Evolutionary conservation across 2,113 vertebrate species (phyloP).

Genomic region (Catagonus wagneri): DNA sequence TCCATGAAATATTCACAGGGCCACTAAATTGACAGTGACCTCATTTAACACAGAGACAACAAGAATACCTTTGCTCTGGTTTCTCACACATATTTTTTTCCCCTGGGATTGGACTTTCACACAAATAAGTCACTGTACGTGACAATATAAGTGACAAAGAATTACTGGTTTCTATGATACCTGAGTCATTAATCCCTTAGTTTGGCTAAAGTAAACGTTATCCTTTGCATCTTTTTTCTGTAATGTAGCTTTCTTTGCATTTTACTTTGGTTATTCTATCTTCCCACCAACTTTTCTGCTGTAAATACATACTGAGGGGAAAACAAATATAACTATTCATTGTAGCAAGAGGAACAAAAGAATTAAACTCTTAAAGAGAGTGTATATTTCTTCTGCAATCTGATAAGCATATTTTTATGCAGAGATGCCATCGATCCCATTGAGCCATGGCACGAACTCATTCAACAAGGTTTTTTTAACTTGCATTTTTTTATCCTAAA

Average conservation of each 20-base stretch:
- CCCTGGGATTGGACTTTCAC: conserved; percentile 25
- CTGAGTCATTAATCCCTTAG: conserved; percentile 9
- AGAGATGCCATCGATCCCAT: too few relatives aligned
- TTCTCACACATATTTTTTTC: neutral
- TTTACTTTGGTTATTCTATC: neutral
- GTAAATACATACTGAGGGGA: neutral
- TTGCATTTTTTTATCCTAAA: too few relatives aligned
- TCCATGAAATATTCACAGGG: neutral
- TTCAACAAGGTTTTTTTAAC: too few relatives aligned
- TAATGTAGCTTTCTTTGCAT: neutral
- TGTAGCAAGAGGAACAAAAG: neutral
- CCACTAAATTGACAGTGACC: neutral
- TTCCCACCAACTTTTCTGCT: neutral
- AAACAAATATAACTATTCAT: neutral
- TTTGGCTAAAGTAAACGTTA: neutral
- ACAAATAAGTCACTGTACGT: neutral
- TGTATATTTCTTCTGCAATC: too few relatives aligned
- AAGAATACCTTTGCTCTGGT: neutral
- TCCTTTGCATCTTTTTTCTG: neutral
- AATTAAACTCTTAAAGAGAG: neutral
- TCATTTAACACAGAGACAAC: neutral
- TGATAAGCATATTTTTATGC: too few relatives aligned
- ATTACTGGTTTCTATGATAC: neutral
- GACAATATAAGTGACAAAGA: neutral
- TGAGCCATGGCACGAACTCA: too few relatives aligned